Evolutionary conservation across 1,140 invertebrate species (phyloP), one percentile per base, ranked within the genome.

Genomic region (Neodiprion virginianus): DNA sequence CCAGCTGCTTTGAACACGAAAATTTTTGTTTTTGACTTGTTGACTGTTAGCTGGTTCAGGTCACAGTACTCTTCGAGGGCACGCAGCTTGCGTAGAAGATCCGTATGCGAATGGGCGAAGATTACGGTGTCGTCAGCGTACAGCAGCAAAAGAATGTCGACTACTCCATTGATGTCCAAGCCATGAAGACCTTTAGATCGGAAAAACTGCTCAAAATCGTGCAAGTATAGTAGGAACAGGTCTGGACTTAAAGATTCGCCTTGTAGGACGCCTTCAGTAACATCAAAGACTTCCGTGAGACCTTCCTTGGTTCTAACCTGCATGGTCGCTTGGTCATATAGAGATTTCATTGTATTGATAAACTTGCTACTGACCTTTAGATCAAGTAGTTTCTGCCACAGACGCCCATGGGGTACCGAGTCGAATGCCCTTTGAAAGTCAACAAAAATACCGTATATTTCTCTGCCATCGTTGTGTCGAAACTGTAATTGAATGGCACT

Each of bases 341-440:
- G 47, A 14, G 66, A 72, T 69, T 74, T 71, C 11, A 81, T n/a
- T n/a, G 79, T 72, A 1, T 50, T 72, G 23, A 82, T 79, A 1
- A 82, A 48, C 73, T 79, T 80, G 8, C 74, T 14, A 49, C 75
- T 76, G 0, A 83, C 49, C 14, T 77, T 76, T 14, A 82, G 14
- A 8, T 70, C 21, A 23, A 65, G 12, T 21, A 82, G 50, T 47
- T 77, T 79, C 14, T 50, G 49, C 77, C 78, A 82, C 0, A 83
- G 50, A n/a, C 72, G 50, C 7, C 50, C 49, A 72, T 83, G 82
- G 7, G 67, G 10, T 1, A 82, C 67, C 7, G 74, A 76, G 23
- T 77, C 75, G 73, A 83, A 83, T 0, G 76, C 75, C 14, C 77
- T 68, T 23, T 75, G 71, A 65, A 79, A 81, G 72, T 83, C 81